phyloP scores from a whole-genome alignment of 1,140 invertebrate genomes.

The Ditylenchus dipsaci region DNA sequence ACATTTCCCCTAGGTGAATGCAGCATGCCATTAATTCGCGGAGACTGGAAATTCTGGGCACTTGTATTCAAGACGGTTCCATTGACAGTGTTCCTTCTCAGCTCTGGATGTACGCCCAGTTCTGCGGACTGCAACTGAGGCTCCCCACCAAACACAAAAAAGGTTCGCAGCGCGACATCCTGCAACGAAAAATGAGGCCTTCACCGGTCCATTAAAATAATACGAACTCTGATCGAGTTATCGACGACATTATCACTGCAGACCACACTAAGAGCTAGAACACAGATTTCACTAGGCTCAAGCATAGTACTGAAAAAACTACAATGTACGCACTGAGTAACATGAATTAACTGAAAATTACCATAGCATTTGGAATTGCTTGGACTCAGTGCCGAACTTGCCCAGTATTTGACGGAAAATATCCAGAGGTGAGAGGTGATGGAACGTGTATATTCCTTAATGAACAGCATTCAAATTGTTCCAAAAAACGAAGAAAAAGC shows the following conservation, averaged over 20 bases:
- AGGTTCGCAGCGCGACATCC: constrained; percentile 32
- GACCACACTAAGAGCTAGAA: constrained; percentile 30
- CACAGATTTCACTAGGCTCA: constrained; percentile 23
- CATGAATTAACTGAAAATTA: neutral
- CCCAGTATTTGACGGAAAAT: constrained; percentile 23
- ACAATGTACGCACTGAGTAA: neutral
- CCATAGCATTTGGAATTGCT: constrained; percentile 35
- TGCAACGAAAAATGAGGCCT: too few species aligned
- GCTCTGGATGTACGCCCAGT: neutral
- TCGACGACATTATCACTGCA: constrained; percentile 30
- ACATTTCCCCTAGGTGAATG: neutral
- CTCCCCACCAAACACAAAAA: constrained; percentile 31
- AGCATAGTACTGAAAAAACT: constrained; percentile 8
- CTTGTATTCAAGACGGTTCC: too few species aligned
- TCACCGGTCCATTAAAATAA: too few species aligned
- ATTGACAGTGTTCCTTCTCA: too few species aligned
- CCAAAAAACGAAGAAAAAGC: neutral
- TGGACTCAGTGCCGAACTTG: constrained; percentile 32
- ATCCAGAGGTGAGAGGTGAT: constrained; percentile 39
- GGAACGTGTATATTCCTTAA: constrained; percentile 41
- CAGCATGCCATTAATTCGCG: neutral
- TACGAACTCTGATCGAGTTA: constrained; percentile 21
- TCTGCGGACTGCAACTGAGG: constrained; percentile 12
- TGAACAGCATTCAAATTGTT: neutral
- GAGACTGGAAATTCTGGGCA: neutral